Evolutionary conservation across 2,888 invertebrate genomes (phyloP).

Genomic region (Eupithecia subfuscata): DNA sequence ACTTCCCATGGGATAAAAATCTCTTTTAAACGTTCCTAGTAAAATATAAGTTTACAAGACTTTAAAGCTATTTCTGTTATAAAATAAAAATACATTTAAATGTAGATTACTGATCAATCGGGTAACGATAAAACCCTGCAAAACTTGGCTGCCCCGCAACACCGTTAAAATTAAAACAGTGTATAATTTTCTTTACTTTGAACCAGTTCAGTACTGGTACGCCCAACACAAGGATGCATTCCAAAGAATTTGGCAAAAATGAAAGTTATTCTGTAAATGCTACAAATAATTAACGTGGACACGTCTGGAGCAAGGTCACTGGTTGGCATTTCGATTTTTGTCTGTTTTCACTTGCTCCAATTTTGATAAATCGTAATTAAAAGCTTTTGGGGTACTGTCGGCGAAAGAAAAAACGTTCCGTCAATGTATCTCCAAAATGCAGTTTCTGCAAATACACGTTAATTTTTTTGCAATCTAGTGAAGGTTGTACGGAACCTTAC

Average conservation of each 20-base stretch:
- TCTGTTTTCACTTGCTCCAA: slow-evolving; percentile 71
- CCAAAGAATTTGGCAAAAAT: slow-evolving; percentile 51
- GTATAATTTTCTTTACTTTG: slow-evolving; percentile 11
- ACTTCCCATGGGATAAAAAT: too few species aligned
- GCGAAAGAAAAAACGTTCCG: background rate
- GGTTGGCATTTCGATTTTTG: slow-evolving; percentile 72
- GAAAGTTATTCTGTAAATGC: slow-evolving; percentile 61
- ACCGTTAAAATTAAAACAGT: background rate
- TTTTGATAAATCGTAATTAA: slow-evolving; percentile 61
- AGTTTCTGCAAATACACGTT: too few species aligned
- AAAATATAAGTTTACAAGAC: background rate
- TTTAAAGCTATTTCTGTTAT: too few species aligned
- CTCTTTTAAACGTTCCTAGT: too few species aligned
- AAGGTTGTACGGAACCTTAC: slow-evolving; percentile 26
- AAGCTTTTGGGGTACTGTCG: slow-evolving; percentile 46
- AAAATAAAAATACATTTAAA: too few species aligned
- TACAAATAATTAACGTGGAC: slow-evolving; percentile 69
- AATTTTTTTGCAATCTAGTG: background rate
- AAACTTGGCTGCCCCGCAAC: background rate
- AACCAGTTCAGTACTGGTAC: slow-evolving; percentile 21
- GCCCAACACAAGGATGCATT: slow-evolving; percentile 37
- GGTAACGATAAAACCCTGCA: background rate
- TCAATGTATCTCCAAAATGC: background rate
- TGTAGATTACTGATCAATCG: background rate
- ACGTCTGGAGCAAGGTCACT: slow-evolving; percentile 70